Conservation (phyloP, 2,888 invertebrate species). For the Drosophila meridionalis region DNA sequence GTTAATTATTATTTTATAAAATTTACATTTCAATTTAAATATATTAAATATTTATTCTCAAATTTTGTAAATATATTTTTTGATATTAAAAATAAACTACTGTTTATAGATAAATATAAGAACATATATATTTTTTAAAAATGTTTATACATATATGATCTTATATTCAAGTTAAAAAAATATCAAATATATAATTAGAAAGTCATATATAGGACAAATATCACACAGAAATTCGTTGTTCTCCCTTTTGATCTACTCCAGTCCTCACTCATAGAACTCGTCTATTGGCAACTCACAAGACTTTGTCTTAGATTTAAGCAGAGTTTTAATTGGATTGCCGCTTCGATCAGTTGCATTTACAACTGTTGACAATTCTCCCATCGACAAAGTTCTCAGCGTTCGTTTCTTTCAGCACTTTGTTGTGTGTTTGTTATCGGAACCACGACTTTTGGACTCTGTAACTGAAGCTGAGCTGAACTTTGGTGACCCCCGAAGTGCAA, state of each 20-base stretch:
- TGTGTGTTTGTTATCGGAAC: slow-evolving; percentile 44
- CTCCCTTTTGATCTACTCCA: background rate
- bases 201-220: background rate
- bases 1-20: too few species aligned
- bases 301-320: background rate
- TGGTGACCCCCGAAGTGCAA: slow-evolving; percentile 66
- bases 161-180: too few species aligned
- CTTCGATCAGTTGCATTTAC: slow-evolving; percentile 20
- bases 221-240: background rate
- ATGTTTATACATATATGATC: too few species aligned
- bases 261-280: background rate
- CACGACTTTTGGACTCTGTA: slow-evolving; percentile 59
- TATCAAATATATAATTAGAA: too few species aligned
- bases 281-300: background rate
- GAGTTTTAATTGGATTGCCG: slow-evolving; percentile 43
- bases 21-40: too few species aligned
- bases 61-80: too few species aligned
- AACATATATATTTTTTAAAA: too few species aligned
- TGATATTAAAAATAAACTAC: too few species aligned
- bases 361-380: slow-evolving; percentile 48
- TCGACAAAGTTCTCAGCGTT: slow-evolving; percentile 4
- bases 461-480: slow-evolving; percentile 59
- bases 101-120: too few species aligned
- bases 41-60: too few species aligned
- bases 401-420: slow-evolving; percentile 24